These are phyloP conservation scores for Zele albiditarsus DNA, from an alignment of 2,888 invertebrate species.

Conservation along the genomic window DNA sequence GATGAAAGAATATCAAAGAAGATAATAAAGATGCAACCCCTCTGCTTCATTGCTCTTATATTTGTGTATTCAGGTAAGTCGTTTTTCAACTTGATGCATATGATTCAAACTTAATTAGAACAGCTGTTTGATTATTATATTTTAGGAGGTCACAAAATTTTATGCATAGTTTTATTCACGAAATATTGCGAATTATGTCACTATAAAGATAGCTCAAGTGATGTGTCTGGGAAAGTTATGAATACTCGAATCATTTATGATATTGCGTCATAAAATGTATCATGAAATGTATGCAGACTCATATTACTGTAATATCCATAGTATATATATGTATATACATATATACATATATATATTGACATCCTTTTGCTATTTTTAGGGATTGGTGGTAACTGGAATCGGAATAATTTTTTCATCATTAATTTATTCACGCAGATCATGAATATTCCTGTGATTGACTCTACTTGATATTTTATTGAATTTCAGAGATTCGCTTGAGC, in stretches of 20 bases:
- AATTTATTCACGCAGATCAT: neutral
- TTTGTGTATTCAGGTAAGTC: conserved; percentile 45
- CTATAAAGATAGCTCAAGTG: neutral
- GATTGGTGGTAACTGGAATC: no score
- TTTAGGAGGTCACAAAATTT: neutral
- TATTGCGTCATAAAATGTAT: no score
- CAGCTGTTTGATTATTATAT: neutral
- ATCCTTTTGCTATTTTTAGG: no score
- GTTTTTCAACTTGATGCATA: neutral
- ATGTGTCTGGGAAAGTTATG: neutral
- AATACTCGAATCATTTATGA: neutral
- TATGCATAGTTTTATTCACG: neutral
- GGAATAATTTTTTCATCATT: neutral
- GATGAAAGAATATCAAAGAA: neutral
- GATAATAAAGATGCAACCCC: conserved; percentile 27
- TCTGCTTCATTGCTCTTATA: conserved; percentile 37
- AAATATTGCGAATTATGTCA: neutral
- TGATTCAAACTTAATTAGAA: neutral
- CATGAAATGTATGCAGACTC: no score
- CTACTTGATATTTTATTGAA: neutral
- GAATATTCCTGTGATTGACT: no score
- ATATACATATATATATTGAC: no score
- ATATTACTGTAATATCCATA: no score
- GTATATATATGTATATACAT: no score
- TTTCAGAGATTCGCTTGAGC: conserved; percentile 53